phyloP scores from a whole-genome alignment of 1,140 invertebrate genomes.

The Trachymyrmex cornetzi region DNA sequence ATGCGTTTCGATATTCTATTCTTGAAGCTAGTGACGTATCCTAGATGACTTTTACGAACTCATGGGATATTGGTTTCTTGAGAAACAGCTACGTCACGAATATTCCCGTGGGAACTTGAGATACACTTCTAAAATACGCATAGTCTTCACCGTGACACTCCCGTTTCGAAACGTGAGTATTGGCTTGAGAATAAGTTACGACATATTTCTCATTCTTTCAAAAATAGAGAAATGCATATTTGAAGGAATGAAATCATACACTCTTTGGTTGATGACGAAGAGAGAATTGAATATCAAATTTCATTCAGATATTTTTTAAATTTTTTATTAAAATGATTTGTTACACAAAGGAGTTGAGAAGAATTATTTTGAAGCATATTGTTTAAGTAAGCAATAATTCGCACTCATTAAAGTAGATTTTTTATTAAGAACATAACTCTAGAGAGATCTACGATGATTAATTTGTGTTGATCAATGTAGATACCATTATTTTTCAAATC shows the following conservation, averaged over 20 bases:
- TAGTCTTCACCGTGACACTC: slow-evolving; percentile 41
- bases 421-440: too few species aligned
- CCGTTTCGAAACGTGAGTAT: slow-evolving; percentile 49
- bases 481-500: too few species aligned
- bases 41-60: slow-evolving; percentile 52
- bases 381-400: too few species aligned
- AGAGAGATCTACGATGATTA: too few species aligned
- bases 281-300: slow-evolving; percentile 26
- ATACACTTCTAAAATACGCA: slow-evolving; percentile 52
- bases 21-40: slow-evolving; percentile 33
- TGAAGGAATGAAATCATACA: neutral
- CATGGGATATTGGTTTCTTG: slow-evolving; percentile 44
- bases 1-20: slow-evolving; percentile 27
- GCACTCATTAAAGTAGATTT: too few species aligned
- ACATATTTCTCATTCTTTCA: slow-evolving; percentile 36
- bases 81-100: slow-evolving; percentile 36
- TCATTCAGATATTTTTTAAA: neutral
- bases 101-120: neutral
- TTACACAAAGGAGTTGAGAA: too few species aligned
- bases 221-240: slow-evolving; percentile 39
- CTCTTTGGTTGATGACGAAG: slow-evolving; percentile 3
- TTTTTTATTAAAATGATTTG: neutral
- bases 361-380: too few species aligned
- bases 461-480: too few species aligned
- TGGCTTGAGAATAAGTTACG: slow-evolving; percentile 51